Evolutionary conservation across 2,888 invertebrate genomes (phyloP), one percentile per base, ranked within the genome.

Genomic region (Shargacucullia verbasci): DNA sequence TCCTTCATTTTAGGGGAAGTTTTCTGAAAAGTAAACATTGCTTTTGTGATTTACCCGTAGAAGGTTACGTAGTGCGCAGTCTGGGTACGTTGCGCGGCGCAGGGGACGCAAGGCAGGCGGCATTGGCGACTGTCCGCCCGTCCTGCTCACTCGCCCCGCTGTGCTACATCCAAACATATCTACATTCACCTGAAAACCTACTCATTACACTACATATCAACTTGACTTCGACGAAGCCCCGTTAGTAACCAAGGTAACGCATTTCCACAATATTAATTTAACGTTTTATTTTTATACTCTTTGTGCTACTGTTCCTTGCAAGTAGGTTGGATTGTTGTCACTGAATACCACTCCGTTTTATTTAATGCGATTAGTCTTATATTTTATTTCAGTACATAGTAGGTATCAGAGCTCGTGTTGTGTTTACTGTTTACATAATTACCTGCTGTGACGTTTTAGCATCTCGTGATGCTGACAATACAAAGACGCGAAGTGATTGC

Each of bases 11-110:
- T n/a, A n/a, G n/a, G n/a, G 27, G 27, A 5, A 29, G 7, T 29
- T 29, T 29, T 29, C 7, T 6, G 9, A 27, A 14, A 14, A 13
- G 5, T 31, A 25, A 50, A 34, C 12, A 31, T 44, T 12, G n/a
- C 27, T 34, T 33, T 40, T 27, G 29, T 27, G 31, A 39, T 25
- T 20, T 12, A 25, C 20, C 12, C 39, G 34, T 64, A 46, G 65
- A 71, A 67, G 64, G 48, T 73, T 59, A 60, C 69, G 73, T 64
- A 76, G 57, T 86, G 89, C 88, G 90, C 89, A 87, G 80, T 72
- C 58, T 66, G 76, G 60, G 66, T 65, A 60, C 71, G 62, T 9
- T 3, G 41, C 57, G 55, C 65, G 66, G 64, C 72, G 70, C 70
- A 54, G 63, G 55, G 57, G 58, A 65, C 60, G 64, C 62, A 20